Evolutionary conservation across 2,797 vertebrate species (phyloP).

Genomic region (Prunella strophiata): DNA sequence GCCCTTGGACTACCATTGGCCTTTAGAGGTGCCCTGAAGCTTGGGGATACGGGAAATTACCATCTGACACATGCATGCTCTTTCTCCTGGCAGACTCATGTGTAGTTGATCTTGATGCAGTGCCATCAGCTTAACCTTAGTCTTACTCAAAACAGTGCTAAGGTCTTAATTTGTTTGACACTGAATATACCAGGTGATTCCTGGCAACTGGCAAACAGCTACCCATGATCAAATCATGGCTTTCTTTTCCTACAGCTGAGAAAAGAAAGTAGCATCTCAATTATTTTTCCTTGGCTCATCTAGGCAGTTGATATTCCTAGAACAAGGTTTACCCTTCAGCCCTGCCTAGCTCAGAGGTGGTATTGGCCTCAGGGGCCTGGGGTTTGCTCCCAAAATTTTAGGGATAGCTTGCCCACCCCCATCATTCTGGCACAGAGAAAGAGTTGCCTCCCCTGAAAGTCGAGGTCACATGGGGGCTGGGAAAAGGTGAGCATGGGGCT

Average conservation of each 20-base stretch:
- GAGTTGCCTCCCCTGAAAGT: background rate
- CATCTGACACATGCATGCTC: background rate
- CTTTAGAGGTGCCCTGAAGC: background rate
- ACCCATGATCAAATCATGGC: background rate
- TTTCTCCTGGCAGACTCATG: background rate
- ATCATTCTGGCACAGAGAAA: background rate
- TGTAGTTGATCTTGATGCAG: background rate
- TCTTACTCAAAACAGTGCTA: background rate
- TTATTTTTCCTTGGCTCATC: background rate
- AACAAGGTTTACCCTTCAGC: background rate
- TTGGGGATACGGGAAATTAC: background rate
- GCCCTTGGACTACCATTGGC: background rate
- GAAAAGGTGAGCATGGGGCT: background rate
- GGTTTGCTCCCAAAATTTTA: background rate
- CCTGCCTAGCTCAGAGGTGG: background rate
- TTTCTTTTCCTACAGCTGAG: background rate
- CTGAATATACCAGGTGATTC: background rate
- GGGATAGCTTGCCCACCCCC: background rate
- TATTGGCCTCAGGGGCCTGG: background rate
- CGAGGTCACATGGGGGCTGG: background rate
- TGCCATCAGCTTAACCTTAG: background rate
- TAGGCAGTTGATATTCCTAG: background rate
- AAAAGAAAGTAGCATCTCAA: background rate
- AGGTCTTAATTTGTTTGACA: background rate
- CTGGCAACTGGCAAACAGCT: background rate